These are phyloP conservation scores for Luscinia megarhynchos DNA, from an alignment of 2,797 vertebrate genomes.

Conservation along the genomic window DNA sequence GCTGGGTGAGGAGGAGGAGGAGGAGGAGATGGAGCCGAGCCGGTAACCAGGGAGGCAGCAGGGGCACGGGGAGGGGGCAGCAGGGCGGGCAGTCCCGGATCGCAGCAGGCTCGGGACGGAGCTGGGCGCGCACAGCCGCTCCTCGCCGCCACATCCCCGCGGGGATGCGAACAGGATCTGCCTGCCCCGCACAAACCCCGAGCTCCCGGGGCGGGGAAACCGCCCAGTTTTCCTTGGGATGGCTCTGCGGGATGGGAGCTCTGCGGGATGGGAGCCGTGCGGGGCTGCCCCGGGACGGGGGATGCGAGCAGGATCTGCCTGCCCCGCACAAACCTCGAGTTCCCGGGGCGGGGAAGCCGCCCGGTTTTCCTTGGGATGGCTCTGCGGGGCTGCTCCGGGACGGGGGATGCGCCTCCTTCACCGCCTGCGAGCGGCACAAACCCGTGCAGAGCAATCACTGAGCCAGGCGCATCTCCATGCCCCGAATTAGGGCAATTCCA, in stretches of 20 bases:
- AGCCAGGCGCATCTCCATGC: not conserved
- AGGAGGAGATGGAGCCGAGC: conserved; percentile 63
- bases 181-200: not conserved
- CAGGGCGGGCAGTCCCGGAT: not conserved
- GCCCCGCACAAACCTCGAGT: no score
- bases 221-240: fast-evolving
- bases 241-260: not conserved
- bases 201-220: fast-evolving
- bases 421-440: not conserved
- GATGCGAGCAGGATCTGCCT: not conserved
- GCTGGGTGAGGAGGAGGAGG: conserved; percentile 64
- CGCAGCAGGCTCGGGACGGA: fast-evolving
- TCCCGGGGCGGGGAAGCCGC: no score
- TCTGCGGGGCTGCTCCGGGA: fast-evolving
- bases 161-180: fast-evolving
- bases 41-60: conserved; percentile 48
- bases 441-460: fast-evolving
- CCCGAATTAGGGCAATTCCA: not conserved
- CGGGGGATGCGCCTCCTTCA: not conserved
- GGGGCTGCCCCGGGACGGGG: fast-evolving
- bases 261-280: fast-evolving
- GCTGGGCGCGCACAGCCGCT: not conserved
- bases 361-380: fast-evolving
- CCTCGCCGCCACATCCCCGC: fast-evolving
- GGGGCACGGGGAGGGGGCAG: not conserved